These are phyloP conservation scores for Danio aesculapii DNA, from an alignment of 2,797 vertebrate species.

Conservation along the genomic window DNA sequence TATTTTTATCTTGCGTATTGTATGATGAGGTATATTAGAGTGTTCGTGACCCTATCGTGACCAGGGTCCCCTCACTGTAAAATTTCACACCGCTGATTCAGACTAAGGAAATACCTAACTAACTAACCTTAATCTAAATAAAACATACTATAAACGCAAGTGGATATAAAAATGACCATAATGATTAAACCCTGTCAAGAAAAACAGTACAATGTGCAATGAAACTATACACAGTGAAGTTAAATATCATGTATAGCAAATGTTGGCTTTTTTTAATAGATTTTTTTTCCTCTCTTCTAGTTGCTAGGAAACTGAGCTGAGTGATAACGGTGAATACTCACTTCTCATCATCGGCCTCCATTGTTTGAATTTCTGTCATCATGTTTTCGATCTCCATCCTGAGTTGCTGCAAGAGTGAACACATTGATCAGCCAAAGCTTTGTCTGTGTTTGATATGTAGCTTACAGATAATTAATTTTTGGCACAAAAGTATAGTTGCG, in stretches of 20 bases:
- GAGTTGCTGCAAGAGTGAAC: conserved; percentile 67
- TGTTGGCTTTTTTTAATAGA: background rate
- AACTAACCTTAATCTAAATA: background rate
- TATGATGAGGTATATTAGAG: too few relatives aligned
- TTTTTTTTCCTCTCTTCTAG: conserved; percentile 5
- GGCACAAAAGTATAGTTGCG: background rate
- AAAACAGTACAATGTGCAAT: background rate
- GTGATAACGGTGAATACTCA: conserved; percentile 60
- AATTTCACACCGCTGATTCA: background rate
- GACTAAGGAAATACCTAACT: background rate
- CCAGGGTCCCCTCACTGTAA: too few relatives aligned
- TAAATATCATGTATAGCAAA: background rate
- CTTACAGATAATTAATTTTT: background rate
- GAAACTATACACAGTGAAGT: background rate
- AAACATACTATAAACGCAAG: background rate
- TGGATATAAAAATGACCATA: conserved; percentile 13
- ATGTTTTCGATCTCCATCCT: conserved; percentile 65
- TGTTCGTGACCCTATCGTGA: too few relatives aligned
- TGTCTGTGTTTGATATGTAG: background rate
- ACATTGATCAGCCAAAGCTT: conserved; percentile 19
- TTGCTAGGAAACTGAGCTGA: conserved; percentile 11
- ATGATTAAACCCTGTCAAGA: background rate
- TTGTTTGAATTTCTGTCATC: conserved; percentile 60
- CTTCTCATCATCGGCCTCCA: conserved; percentile 72
- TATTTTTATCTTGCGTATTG: too few relatives aligned